A percentile compares a stretch with the other conserved stretches of the same genome.
Conservation (phyloP, 2,797 vertebrate genomes). For the Spondyliosoma cantharus region DNA sequence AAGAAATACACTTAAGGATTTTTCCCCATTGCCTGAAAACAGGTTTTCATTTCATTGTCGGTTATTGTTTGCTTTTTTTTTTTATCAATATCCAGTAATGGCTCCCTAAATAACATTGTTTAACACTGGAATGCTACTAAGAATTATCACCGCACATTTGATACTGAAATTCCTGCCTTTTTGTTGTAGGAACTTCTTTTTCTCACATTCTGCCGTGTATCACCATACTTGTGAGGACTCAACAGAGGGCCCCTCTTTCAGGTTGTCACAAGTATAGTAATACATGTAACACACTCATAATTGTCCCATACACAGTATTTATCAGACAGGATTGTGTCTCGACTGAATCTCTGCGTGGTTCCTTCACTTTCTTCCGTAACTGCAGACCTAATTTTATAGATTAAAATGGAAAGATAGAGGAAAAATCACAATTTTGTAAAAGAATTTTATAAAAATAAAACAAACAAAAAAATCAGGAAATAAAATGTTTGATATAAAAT, state of each 20-base stretch:
- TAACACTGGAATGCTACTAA: slow-evolving; percentile 74
- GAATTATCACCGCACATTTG: slow-evolving; percentile 49
- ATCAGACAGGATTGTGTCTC: slow-evolving; percentile 59
- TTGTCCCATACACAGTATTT: slow-evolving; percentile 59
- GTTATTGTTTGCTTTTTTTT: slow-evolving; percentile 42
- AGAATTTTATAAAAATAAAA: slow-evolving; percentile 80
- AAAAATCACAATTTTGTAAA: slow-evolving; percentile 78
- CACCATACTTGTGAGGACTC: slow-evolving; percentile 42
- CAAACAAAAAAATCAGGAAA: slow-evolving; percentile 66
- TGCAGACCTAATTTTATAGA: slow-evolving; percentile 79
- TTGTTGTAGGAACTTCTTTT: slow-evolving; percentile 58
- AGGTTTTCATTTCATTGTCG: slow-evolving; percentile 52
- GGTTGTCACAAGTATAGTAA: slow-evolving; percentile 46
- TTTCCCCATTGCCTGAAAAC: slow-evolving; percentile 42
- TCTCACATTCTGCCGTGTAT: slow-evolving; percentile 59
- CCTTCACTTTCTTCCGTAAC: slow-evolving; percentile 69
- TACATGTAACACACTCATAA: slow-evolving; percentile 51
- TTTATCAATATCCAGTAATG: slow-evolving; percentile 52
- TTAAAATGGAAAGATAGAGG: slow-evolving; percentile 70
- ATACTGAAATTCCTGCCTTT: slow-evolving; percentile 79
- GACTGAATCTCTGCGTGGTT: slow-evolving; percentile 66
- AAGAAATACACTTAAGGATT: slow-evolving; percentile 66
- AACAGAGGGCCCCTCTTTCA: slow-evolving; percentile 11
- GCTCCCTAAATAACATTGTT: slow-evolving; percentile 60
- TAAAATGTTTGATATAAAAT: slow-evolving; percentile 78